Conservation (phyloP, 2,888 invertebrate genomes). For the Aromia moschata region DNA sequence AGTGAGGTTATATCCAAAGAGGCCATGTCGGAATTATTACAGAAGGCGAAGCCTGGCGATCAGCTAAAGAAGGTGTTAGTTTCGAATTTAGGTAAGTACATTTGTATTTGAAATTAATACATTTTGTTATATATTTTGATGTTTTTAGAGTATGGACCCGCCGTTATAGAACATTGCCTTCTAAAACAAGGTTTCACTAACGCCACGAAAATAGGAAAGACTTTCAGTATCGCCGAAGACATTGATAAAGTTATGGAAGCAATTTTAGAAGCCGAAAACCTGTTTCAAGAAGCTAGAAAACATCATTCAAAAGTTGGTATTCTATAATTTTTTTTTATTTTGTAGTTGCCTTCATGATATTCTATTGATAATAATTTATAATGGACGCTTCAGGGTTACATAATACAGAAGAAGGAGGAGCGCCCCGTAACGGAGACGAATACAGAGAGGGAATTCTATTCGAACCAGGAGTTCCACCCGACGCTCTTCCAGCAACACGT, state of each 20-base stretch:
- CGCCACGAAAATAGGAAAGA: constrained; percentile 71
- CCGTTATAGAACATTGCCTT: constrained; percentile 92
- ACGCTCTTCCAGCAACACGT: constrained; percentile 80
- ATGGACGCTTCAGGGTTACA: constrained; percentile 72
- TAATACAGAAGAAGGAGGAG: constrained; percentile 85
- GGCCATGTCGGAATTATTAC: constrained; percentile 68
- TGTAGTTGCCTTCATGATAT: neutral
- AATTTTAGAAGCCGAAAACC: constrained; percentile 73
- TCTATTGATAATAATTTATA: constrained; percentile 1
- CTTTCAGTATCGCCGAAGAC: constrained; percentile 72
- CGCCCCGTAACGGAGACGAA: constrained; percentile 67
- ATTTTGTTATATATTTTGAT: neutral
- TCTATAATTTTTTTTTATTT: neutral
- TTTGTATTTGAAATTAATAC: neutral
- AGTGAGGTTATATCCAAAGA: constrained; percentile 67
- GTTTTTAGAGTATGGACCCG: constrained; percentile 83
- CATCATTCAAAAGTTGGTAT: constrained; percentile 67
- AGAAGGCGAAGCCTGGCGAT: constrained; percentile 75
- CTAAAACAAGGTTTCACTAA: constrained; percentile 73
- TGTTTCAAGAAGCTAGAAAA: constrained; percentile 69
- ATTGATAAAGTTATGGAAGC: constrained; percentile 71
- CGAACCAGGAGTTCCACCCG: constrained; percentile 96
- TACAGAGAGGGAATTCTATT: constrained; percentile 70
- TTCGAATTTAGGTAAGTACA: constrained; percentile 74
- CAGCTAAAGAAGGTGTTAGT: constrained; percentile 83